These are phyloP conservation scores for Hippocampus comes DNA, from an alignment of 2,113 vertebrate species.

Conservation along the genomic window DNA sequence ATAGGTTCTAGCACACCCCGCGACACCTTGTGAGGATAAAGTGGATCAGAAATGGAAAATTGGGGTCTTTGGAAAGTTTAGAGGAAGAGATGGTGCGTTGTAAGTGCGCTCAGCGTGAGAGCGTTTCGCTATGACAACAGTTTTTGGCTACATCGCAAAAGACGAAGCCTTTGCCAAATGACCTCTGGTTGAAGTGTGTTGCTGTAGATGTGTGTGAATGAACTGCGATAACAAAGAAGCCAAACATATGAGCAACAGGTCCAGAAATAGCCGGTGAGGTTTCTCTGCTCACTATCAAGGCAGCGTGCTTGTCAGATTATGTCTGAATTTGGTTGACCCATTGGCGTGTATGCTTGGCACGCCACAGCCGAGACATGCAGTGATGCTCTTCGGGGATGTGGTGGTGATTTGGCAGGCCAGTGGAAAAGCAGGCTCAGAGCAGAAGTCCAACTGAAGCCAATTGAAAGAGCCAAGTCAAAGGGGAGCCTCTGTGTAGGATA, in stretches of 20 bases:
- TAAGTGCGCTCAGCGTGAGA: constrained; percentile 41
- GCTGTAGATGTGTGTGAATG: constrained; percentile 2
- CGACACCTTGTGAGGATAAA: too few species aligned
- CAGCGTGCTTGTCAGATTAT: constrained; percentile 55
- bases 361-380: constrained; percentile 50
- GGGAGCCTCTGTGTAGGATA: constrained; percentile 52
- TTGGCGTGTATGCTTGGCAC: constrained; percentile 54
- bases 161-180: constrained; percentile 39
- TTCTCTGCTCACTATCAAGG: constrained; percentile 46
- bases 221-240: constrained; percentile 24
- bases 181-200: constrained; percentile 17
- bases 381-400: constrained; percentile 53
- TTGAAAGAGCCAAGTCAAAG: constrained; percentile 56
- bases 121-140: constrained; percentile 56
- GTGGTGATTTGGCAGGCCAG: constrained; percentile 54
- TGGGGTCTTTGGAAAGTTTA: too few species aligned
- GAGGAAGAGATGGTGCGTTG: too few species aligned
- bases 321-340: constrained; percentile 43
- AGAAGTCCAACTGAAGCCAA: constrained; percentile 60
- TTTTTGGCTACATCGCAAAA: constrained; percentile 35
- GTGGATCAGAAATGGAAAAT: too few species aligned
- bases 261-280: constrained; percentile 32
- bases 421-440: constrained; percentile 47
- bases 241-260: constrained; percentile 19
- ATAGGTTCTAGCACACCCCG: too few species aligned